Evolutionary conservation across 2,113 vertebrate species (phyloP).

Genomic region (Cryptotis parvus): DNA sequence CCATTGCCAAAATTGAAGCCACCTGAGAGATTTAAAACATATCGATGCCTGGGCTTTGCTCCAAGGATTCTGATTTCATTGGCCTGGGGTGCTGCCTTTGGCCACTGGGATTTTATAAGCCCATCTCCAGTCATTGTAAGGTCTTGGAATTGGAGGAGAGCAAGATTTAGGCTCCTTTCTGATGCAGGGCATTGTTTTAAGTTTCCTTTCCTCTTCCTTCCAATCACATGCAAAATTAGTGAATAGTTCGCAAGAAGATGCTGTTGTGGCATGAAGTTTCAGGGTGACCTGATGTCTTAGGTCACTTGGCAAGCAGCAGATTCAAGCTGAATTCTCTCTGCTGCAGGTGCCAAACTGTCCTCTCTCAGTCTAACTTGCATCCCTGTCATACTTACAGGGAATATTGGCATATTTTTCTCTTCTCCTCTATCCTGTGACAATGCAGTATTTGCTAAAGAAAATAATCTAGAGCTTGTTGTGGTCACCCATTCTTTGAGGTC

Average conservation of each 20-base stretch:
- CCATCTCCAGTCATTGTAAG: neutral
- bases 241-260: neutral
- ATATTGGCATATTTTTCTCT: conserved; percentile 57
- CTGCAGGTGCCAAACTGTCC: neutral
- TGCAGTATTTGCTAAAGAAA: neutral
- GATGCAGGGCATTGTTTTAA: neutral
- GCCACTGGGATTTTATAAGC: neutral
- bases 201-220: neutral
- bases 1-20: neutral
- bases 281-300: neutral
- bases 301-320: conserved; percentile 31
- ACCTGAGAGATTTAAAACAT: neutral
- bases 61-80: conserved; percentile 18
- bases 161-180: neutral
- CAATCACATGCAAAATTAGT: neutral
- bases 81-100: neutral
- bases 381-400: conserved; percentile 30
- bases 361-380: neutral
- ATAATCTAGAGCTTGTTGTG: neutral
- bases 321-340: conserved; percentile 8
- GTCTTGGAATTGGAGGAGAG: neutral
- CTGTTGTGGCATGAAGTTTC: neutral
- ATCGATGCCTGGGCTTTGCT: neutral
- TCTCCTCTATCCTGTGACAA: conserved; percentile 20
- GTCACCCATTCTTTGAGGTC: neutral